Base-by-base conservation (phyloP, 1,140 invertebrate species). In the Drosophila arizonae region DNA sequence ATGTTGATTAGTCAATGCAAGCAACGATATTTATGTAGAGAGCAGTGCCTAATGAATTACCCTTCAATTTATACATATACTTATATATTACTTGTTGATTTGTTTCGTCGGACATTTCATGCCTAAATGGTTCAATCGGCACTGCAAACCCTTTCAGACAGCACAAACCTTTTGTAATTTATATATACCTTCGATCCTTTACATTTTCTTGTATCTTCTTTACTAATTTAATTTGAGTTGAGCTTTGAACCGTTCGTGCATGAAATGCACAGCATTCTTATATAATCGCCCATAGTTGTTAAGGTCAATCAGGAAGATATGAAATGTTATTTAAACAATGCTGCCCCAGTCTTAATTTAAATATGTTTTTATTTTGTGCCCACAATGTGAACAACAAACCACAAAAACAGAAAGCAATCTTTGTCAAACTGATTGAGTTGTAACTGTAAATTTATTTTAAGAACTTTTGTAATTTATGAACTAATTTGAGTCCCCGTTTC, bases 1-100 rank as follows among this genome's bases (percentile, higher is more conserved):
- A 70, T 67, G 68, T 50, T 70, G 80, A 72, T 81, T 86, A 85
- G 81, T 85, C 81, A 85, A 81, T 72, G 78, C 74, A 85, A 86
- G 77, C 81, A 80, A 85, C 66, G 66, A 85, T 85, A 85, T 77
- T 81, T 86, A 72, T 86, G 68, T 67, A 63, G 48, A 58, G 30
- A 72, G 17, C 30, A 56, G 28, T 62, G 41, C 46, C 55, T 28
- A 63, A 17, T 63, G n/a, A 54, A 21, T 63, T 70, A 61, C 45
- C 51, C 56, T 41, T 46, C 46, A 60, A 33, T 17, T 48, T 45
- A 56, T 66, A 64, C 43, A 58, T 66, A 64, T 33, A 8, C 67
- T 64, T 66, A 64, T 46, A 58, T 66, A 64, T 33, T 33, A 70
- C 60, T 50, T 36, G 13, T 15, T 46, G 43, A 54, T 58, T 71